Evolutionary conservation across 2,888 invertebrate genomes (phyloP).

Genomic region (Caprella mutica): DNA sequence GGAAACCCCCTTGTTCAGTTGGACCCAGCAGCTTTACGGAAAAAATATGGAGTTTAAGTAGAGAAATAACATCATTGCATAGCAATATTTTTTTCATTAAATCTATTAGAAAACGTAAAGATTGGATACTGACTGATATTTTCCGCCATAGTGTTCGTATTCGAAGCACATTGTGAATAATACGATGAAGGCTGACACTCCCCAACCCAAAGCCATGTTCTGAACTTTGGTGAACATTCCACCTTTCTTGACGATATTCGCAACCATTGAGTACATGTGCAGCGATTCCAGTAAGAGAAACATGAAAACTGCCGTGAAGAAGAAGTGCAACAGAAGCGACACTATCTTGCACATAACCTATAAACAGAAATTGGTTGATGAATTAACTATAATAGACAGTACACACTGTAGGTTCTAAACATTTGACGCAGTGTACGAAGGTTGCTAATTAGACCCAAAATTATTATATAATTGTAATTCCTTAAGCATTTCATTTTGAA

Average conservation of each 20-base stretch:
- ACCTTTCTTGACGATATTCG: slow-evolving; percentile 36
- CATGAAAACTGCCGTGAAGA: slow-evolving; percentile 38
- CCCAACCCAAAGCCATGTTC: slow-evolving; percentile 37
- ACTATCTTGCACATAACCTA: slow-evolving; percentile 35
- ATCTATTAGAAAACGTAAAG: not conserved
- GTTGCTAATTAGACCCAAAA: not conserved
- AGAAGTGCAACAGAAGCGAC: slow-evolving; percentile 36
- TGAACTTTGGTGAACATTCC: slow-evolving; percentile 36
- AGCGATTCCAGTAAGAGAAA: slow-evolving; percentile 37
- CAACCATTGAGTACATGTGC: slow-evolving; percentile 37
- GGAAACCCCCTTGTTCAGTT: slow-evolving; percentile 36
- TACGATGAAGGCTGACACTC: slow-evolving; percentile 35
- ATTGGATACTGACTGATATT: slow-evolving; percentile 35
- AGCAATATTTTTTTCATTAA: not conserved
- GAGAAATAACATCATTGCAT: not conserved
- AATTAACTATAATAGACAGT: no score
- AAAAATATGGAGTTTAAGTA: not conserved
- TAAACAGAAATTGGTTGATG: no score
- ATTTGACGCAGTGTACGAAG: no score
- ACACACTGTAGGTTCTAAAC: no score
- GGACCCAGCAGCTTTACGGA: slow-evolving; percentile 36
- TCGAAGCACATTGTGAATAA: slow-evolving; percentile 37
- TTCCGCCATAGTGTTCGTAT: slow-evolving; percentile 36
- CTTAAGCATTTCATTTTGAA: no score
- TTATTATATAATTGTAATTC: no score